Evolutionary conservation across 2,888 invertebrate genomes (phyloP), one percentile per base, ranked within the genome.

Genomic region (Nebria salina): DNA sequence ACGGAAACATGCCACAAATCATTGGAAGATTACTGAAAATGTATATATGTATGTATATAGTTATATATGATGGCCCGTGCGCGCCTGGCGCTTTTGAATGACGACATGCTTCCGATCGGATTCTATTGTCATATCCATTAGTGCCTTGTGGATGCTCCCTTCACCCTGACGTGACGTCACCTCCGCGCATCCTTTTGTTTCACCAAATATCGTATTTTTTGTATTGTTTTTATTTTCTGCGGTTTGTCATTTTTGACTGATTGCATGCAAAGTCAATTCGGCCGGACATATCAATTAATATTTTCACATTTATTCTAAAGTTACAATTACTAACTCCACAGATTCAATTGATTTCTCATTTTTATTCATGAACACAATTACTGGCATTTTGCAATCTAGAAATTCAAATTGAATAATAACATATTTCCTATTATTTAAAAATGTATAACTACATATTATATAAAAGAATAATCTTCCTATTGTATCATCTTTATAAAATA

Each of bases 1-100:
- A 68, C 81, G 81, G 81, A 81, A 81, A 81, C 81, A 76, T 15
- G 65, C 76, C 81, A 81, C 81, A 81, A 81, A 81, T 81, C 81
- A 81, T 75, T 66, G 74, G 74, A 79, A 79, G 79, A 79, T 79
- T 79, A 79, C 75, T 73, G 72, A 75, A 79, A 73, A 73, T 73
- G 73, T 74, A 79, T 75, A 68, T 42, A 34, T 34, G 5, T 34
- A 34, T 34, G 5, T 54, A 54, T 54, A 54, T 54, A 54, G 54
- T 54, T 6, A 54, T 54, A 54, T 54, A 54, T 54, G 54, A 54
- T 54, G 54, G 54, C 11, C 54, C 54, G 54, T 54, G 54, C 54
- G 54, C 54, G 54, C 54, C 13, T 54, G 54, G 11, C 54, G 79
- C 79, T 70, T 54, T 13, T 70, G 70, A 70, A 70, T 20, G 70